Evolutionary conservation across 2,113 vertebrate species (phyloP).

Genomic region (Mormyrus lacerda): DNA sequence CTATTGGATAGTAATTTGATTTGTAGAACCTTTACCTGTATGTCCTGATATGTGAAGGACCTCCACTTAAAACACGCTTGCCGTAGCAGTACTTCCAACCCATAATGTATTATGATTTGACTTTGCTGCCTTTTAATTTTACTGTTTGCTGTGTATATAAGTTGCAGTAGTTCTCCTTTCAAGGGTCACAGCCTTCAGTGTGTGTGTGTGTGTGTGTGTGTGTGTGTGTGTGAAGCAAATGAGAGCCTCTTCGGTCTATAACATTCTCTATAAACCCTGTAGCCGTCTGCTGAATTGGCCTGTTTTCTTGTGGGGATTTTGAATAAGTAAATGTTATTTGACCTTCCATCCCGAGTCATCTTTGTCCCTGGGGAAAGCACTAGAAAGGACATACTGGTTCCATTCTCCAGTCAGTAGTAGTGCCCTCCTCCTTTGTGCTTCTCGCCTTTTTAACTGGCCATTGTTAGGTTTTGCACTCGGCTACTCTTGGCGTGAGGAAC

Average conservation of each 20-base stretch:
- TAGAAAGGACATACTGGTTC: not conserved
- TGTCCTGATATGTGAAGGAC: slow-evolving; percentile 33
- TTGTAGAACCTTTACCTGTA: slow-evolving; percentile 61
- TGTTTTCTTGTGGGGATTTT: slow-evolving; percentile 47
- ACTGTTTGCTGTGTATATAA: slow-evolving; percentile 61
- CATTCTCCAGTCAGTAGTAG: not conserved
- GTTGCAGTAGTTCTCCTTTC: slow-evolving; percentile 34
- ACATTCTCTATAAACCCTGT: slow-evolving; percentile 3
- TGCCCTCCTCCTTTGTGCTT: not conserved
- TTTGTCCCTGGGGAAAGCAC: not conserved
- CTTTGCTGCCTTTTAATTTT: slow-evolving; percentile 43
- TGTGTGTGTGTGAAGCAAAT: slow-evolving; percentile 11
- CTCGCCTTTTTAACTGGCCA: not conserved
- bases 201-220: slow-evolving; percentile 38
- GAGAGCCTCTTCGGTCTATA: slow-evolving; percentile 36
- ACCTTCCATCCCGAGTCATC: slow-evolving; percentile 32
- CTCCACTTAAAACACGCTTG: slow-evolving; percentile 41
- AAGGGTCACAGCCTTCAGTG: slow-evolving; percentile 32
- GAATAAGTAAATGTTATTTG: slow-evolving; percentile 72
- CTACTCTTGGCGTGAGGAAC: not conserved
- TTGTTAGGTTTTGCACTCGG: not conserved
- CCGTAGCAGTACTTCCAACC: slow-evolving; percentile 42
- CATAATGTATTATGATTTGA: slow-evolving; percentile 40
- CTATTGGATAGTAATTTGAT: slow-evolving; percentile 31
- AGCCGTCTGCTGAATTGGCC: slow-evolving; percentile 39